Base-by-base conservation (phyloP, 2,797 vertebrate species). In the Pantherophis alleghaniensis region DNA sequence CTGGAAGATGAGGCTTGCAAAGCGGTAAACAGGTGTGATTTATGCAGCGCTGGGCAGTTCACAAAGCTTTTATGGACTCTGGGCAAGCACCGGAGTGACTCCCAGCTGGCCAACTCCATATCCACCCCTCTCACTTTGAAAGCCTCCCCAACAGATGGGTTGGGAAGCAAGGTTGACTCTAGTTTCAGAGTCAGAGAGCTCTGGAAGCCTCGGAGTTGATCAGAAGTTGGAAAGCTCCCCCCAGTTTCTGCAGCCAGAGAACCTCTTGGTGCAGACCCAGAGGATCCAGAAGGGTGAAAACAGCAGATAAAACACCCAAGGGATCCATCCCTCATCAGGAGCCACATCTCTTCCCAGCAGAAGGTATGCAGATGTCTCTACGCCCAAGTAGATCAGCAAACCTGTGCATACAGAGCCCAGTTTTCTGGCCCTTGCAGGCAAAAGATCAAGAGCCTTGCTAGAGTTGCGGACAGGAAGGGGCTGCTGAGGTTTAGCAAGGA, bases 1-100 rank as follows among this genome's bases (percentile, higher is more conserved):
- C 95, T 93, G 94, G 94, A 92, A 95, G 94, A 96, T 92, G 94
- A 93, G 57, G 32, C 56, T 59, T 89, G 56, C 92, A 90, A 89
- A 91, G 93, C 91, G 86, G 92, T 60, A 95, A 94, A 95, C 37
- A 94, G 14, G 89, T 2, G 9, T 79, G 91, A 94, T 94, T 94
- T 66, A 60, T 53, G 22, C 32, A 1, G 12, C 1, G 1, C 90
- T 16, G 42, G 55, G 61, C 26, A 14, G 42, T 24, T 6, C 4
- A 2, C 18, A 11, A 9, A 24, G 83, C 88, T 93, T 93, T 90
- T 32, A 90, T 92, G 63, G 47, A 37, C n/a, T 66, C 74, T 2
- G 53, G 87, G 26, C 63, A 90, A 4, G 0, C 69, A 1, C 11
- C 1, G 0, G 63, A 88, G 66, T 7, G 22, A 86, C 57, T 79